Evolutionary conservation across 2,113 vertebrate species (phyloP).

Genomic region (Perognathus longimembris): DNA sequence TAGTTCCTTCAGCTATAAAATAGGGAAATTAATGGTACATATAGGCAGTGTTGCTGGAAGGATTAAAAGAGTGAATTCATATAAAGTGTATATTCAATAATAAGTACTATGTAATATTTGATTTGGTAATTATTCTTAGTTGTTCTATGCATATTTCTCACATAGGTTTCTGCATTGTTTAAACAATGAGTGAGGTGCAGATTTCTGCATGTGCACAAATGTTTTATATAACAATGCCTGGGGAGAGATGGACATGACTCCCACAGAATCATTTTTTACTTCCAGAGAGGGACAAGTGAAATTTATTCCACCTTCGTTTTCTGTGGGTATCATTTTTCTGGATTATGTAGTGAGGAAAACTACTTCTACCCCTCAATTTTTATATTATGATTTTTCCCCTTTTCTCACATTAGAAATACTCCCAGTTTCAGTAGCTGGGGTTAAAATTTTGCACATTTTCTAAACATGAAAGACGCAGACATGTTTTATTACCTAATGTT

Average conservation of each 20-base stretch:
- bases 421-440: neutral
- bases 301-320: neutral
- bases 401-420: neutral
- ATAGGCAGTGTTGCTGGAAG: neutral
- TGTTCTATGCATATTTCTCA: conserved; percentile 36
- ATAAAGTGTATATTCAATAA: neutral
- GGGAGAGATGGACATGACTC: neutral
- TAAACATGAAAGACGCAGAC: neutral
- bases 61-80: conserved; percentile 7
- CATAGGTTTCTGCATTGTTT: neutral
- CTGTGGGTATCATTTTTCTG: neutral
- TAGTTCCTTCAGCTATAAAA: conserved; percentile 12
- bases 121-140: neutral
- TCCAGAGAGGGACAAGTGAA: neutral
- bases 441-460: conserved; percentile 34
- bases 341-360: neutral
- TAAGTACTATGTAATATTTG: neutral
- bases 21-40: neutral
- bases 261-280: neutral
- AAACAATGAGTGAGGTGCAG: neutral
- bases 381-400: neutral
- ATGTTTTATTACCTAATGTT: conserved; percentile 25
- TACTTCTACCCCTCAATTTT: neutral
- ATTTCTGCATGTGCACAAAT: neutral
- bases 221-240: neutral